Conservation (phyloP, 2,888 invertebrate genomes). For the Tenthredo distinguenda region DNA sequence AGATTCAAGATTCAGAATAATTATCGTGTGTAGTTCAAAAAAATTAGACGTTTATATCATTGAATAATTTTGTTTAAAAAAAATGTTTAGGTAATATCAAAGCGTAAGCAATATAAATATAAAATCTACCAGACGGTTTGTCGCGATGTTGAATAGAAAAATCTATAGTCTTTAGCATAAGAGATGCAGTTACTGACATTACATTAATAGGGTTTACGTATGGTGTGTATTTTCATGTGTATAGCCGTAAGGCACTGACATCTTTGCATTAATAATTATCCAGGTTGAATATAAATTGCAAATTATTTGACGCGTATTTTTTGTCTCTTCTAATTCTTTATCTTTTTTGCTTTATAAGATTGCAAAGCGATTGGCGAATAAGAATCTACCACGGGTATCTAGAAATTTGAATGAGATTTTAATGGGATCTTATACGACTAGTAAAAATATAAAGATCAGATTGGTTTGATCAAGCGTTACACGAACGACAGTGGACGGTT, state of each 20-base stretch:
- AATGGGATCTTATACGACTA: background rate
- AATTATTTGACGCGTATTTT: background rate
- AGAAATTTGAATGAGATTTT: background rate
- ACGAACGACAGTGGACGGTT: background rate
- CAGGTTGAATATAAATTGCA: slow-evolving; percentile 27
- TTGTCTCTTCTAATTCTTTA: background rate
- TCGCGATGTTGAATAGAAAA: background rate
- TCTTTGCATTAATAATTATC: slow-evolving; percentile 14
- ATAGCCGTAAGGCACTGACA: slow-evolving; percentile 1
- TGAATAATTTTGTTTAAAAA: background rate
- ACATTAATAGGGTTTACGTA: background rate
- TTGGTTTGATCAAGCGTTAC: background rate
- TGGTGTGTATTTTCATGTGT: background rate
- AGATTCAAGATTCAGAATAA: background rate
- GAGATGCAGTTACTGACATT: background rate
- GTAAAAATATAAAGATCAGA: background rate
- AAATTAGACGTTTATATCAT: background rate
- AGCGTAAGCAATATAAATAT: background rate
- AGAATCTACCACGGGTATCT: background rate
- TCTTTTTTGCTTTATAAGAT: background rate
- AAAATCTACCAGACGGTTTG: background rate
- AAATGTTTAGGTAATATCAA: background rate
- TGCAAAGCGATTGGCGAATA: background rate
- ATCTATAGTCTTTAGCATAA: background rate
- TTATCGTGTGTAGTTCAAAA: background rate